Base-by-base conservation (phyloP, 1,140 invertebrate species). In the Matsumurasca onukii region DNA sequence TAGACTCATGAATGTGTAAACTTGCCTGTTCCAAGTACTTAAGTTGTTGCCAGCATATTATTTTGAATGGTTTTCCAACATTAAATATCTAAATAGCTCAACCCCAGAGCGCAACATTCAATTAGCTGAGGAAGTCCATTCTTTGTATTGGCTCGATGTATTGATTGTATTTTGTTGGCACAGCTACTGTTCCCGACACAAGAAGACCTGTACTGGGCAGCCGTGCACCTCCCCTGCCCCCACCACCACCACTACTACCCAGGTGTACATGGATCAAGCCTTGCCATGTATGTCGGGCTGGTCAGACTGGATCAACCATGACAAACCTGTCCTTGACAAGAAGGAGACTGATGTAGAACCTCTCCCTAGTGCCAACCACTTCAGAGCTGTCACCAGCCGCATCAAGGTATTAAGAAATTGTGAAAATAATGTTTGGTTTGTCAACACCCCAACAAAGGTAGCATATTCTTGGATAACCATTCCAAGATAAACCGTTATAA, bases 251-350 rank as follows among this genome's bases (percentile, higher is more conserved):
- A 3, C 67, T 27, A 69, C 77, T n/a, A 78, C 79, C 3, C 74
- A 73, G 5, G 49, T 51, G 2, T 49, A 63, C n/a, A 29, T 49
- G 55, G 80, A 81, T 62, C 73, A 82, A 67, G 68, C 75, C 29
- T 69, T 78, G 2, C 73, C 78, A 39, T 92, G 89, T 76, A 77
- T 81, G 17, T 76, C 81, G 1, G 91, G 91, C 0, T 94, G 91
- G 91, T 87, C 87, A 0, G 75, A 80, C 12, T 94, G 91, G 91
- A 82, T 91, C 55, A 92, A 88, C 79, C 82, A 83, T 64, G 82
- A 88, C 71, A 72, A 74, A 13, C 81, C 45, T 67, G 78, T 59
- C 68, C 71, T 51, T 25, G 77, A 78, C 22, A 80, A 82, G 69
- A 76, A 68, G 31, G 76, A 80, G 34, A 77, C 77, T 29, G 89